Evolutionary conservation across 1,140 invertebrate genomes (phyloP).

Genomic region (Drosophila hydei): DNA sequence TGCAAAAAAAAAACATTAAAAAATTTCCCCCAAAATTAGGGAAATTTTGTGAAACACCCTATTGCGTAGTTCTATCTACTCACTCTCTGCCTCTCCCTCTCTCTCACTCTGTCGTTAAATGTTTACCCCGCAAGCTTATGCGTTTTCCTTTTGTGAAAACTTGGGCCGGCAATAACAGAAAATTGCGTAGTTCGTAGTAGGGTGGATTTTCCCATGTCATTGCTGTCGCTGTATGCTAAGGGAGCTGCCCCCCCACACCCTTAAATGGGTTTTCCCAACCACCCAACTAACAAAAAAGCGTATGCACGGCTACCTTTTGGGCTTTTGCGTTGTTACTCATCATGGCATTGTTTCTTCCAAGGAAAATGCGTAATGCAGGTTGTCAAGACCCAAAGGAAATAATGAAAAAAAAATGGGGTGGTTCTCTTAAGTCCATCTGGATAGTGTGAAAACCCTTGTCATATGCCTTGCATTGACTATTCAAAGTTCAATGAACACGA

Average conservation of each 20-base stretch:
- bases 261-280: conserved; percentile 52
- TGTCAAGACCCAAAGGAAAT: neutral
- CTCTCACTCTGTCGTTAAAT: neutral
- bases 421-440: neutral
- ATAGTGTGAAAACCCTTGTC: neutral
- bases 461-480: neutral
- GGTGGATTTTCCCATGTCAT: conserved; percentile 49
- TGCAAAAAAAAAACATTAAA: conserved; percentile 4
- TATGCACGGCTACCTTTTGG: conserved; percentile 28
- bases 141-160: conserved; percentile 39
- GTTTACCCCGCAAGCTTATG: conserved; percentile 33
- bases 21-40: conserved; percentile 24
- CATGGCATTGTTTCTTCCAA: neutral
- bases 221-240: no score
- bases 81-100: neutral
- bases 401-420: no score
- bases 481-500: neutral
- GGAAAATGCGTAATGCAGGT: conserved; percentile 48
- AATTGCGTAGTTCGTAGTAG: conserved; percentile 61
- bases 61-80: conserved; percentile 22
- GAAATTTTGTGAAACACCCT: conserved; percentile 35
- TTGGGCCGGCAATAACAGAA: conserved; percentile 62
- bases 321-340: conserved; percentile 47
- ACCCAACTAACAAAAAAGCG: conserved; percentile 21
- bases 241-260: conserved; percentile 10